Evolutionary conservation across 2,888 invertebrate genomes (phyloP), one percentile per base, ranked within the genome.

Genomic region (Galeopsomyia nigrocyanea): DNA sequence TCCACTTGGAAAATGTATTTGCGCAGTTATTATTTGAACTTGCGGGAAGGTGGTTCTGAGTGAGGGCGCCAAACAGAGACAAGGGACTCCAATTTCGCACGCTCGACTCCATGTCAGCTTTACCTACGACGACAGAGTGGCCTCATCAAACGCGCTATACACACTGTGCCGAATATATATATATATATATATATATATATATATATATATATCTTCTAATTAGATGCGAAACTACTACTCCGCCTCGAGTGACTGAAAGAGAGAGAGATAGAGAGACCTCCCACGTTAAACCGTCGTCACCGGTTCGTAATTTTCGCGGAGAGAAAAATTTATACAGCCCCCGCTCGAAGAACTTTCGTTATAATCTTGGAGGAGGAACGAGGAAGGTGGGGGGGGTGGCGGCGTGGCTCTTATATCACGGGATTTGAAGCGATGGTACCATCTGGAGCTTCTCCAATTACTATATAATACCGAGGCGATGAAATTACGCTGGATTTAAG

Each of bases 361-460:
- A 71, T 71, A 71, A 71, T 71, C 71, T 21, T 17, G 22, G 58
- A 14, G n/a, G 3, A 22, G 39, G 10, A 19, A 6, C 51, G n/a
- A 51, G 21, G 19, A 19, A 17, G 53, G 10, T 13, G 17, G 60
- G 22, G 3, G 50, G 3, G 5, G 14, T 6, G 26, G 51, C 6
- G 16, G 69, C 21, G 31, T 21, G 50, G 49, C 57, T 64, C 46
- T 46, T 51, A 67, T 70, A 70, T 64, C 60, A 65, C 46, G 57
- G 68, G 50, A 64, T 68, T 73, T 64, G 64, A 60, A 73, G 66
- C 68, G 68, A 68, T 60, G 53, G 64, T 50, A 64, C 72, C 72
- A 73, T 73, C 72, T 68, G 72, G 72, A 73, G 63, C 68, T 73
- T 60, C 72, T 73, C 64, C 72, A 68, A 73, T 73, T 73, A 73